These are phyloP conservation scores for Thaumatotibia leucotreta DNA, from an alignment of 1,140 invertebrate genomes.

Conservation along the genomic window DNA sequence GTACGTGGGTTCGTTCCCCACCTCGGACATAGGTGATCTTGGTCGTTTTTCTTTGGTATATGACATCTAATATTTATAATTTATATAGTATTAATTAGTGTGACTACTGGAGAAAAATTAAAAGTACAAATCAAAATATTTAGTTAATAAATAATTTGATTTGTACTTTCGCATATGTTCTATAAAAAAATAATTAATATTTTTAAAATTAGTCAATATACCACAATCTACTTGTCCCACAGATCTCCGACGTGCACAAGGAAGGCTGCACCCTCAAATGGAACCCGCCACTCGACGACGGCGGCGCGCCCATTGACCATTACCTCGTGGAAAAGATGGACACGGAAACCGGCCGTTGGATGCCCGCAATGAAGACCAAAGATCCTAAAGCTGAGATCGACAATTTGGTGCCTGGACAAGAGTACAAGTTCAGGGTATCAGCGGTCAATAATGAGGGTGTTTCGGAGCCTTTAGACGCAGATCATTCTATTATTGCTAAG, in stretches of 20 bases:
- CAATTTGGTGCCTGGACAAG: conserved; percentile 92
- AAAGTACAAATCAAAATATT: too few species aligned
- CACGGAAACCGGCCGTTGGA: conserved; percentile 89
- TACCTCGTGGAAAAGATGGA: conserved; percentile 96
- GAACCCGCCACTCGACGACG: conserved; percentile 95
- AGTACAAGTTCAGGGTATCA: conserved; percentile 97
- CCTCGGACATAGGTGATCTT: too few species aligned
- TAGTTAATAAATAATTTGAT: too few species aligned
- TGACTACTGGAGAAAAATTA: too few species aligned
- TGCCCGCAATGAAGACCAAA: conserved; percentile 84
- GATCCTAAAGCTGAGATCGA: conserved; percentile 91
- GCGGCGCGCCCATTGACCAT: conserved; percentile 92
- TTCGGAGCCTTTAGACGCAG: conserved; percentile 93
- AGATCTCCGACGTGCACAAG: conserved; percentile 90
- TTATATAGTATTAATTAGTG: too few species aligned
- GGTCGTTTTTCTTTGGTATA: too few species aligned
- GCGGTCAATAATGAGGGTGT: conserved; percentile 97
- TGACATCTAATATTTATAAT: too few species aligned
- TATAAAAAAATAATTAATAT: too few species aligned
- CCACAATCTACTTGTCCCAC: too few species aligned
- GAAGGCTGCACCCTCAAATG: conserved; percentile 96
- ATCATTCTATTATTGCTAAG: conserved; percentile 94
- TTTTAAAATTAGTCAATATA: too few species aligned
- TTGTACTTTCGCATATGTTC: too few species aligned
- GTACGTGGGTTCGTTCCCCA: too few species aligned